phyloP scores from a whole-genome alignment of 2,797 vertebrate genomes.

The Pyrrhura leucotis region DNA sequence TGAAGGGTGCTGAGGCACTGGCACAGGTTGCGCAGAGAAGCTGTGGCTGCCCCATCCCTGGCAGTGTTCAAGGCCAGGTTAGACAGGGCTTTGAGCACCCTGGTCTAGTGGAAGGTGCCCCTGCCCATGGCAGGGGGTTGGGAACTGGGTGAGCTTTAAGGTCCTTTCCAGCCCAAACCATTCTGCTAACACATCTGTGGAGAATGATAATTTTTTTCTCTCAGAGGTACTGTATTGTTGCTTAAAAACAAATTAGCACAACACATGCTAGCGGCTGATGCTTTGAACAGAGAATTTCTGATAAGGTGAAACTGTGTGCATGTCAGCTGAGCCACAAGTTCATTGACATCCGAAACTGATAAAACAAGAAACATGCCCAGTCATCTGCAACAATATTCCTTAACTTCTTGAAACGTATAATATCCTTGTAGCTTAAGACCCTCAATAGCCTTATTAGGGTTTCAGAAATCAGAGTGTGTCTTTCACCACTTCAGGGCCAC shows the following conservation, averaged over 20 bases:
- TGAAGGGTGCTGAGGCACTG: not conserved
- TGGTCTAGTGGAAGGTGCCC: not conserved
- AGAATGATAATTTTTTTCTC: not conserved
- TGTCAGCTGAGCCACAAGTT: conserved; percentile 18
- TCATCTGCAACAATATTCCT: conserved; percentile 11
- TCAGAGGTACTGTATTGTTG: not conserved
- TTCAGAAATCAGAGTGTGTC: not conserved
- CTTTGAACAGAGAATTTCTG: not conserved
- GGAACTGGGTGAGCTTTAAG: not conserved
- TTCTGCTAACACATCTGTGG: not conserved
- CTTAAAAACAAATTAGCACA: not conserved
- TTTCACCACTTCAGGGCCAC: not conserved
- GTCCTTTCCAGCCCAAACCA: not conserved
- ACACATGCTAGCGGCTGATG: not conserved
- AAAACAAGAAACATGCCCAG: not conserved
- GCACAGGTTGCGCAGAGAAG: not conserved
- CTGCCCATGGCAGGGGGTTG: not conserved
- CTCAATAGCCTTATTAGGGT: conserved; percentile 1
- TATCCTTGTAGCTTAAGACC: not conserved
- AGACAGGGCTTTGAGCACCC: not conserved
- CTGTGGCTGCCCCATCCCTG: not conserved
- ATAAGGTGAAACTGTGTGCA: not conserved
- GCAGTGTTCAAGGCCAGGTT: not conserved
- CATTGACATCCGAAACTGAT: conserved; percentile 26
- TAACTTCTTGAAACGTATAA: not conserved